Evolutionary conservation across 2,888 invertebrate genomes (phyloP).

Genomic region (Amblyteles armatorius): DNA sequence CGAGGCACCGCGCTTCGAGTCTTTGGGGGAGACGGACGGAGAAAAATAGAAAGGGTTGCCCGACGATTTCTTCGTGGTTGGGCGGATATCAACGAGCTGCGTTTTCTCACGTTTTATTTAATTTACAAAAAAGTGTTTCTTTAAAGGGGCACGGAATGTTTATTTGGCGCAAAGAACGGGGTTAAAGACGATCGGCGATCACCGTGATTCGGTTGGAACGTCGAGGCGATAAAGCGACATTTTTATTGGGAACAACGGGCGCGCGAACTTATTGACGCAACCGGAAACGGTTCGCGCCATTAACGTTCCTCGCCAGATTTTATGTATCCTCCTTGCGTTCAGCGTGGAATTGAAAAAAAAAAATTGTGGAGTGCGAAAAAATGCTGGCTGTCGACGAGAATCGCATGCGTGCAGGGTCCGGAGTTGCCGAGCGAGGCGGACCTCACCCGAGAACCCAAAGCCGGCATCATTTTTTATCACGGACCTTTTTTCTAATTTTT

Average conservation of each 20-base stretch:
- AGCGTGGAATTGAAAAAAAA: constrained; percentile 39
- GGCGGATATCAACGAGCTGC: constrained; percentile 5
- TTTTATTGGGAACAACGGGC: constrained; percentile 31
- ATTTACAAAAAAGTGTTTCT: not conserved
- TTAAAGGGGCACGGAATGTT: not conserved
- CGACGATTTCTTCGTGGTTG: constrained; percentile 23
- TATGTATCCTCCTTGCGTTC: constrained; percentile 53
- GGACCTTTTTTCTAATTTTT: constrained; percentile 6
- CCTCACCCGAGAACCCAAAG: constrained; percentile 26
- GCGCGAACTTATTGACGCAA: constrained; percentile 27
- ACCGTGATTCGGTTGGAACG: not conserved
- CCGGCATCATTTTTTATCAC: constrained; percentile 52
- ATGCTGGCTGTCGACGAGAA: not conserved
- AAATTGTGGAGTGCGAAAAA: not conserved
- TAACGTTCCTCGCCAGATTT: constrained; percentile 57
- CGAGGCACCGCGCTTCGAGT: not conserved
- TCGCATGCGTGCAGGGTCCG: constrained; percentile 3
- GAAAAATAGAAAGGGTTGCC: not conserved
- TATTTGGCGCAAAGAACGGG: not conserved
- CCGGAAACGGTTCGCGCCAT: constrained; percentile 34
- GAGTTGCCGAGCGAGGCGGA: constrained; percentile 7
- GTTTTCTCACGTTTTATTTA: not conserved
- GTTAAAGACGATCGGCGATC: not conserved
- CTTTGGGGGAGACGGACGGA: constrained; percentile 6
- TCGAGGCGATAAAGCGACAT: constrained; percentile 31